Conservation (phyloP, 2,888 invertebrate species). For the Cotesia congregata region DNA sequence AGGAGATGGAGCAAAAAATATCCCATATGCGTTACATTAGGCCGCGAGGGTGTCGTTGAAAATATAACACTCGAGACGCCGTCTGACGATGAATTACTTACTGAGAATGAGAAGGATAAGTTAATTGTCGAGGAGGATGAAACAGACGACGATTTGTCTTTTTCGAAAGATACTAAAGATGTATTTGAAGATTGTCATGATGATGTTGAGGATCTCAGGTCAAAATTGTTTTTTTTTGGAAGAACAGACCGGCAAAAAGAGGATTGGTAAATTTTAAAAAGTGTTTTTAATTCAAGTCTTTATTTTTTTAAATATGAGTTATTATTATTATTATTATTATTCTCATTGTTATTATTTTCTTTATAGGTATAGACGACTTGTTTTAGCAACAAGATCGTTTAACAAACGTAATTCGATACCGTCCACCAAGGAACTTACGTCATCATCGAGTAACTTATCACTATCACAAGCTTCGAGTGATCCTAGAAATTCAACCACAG, state of each 20-base stretch:
- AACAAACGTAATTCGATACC: constrained; percentile 58
- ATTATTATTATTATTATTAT: no score
- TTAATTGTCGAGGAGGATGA: constrained; percentile 69
- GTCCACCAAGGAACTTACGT: constrained; percentile 54
- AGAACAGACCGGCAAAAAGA: constrained; percentile 92
- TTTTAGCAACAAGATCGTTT: constrained; percentile 68
- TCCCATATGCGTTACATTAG: constrained; percentile 84
- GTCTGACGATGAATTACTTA: constrained; percentile 60
- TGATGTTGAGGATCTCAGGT: constrained; percentile 56
- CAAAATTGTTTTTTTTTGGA: constrained; percentile 77
- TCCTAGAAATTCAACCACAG: constrained; percentile 55
- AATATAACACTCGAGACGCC: constrained; percentile 62
- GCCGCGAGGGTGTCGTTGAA: constrained; percentile 67
- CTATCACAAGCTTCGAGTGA: constrained; percentile 52
- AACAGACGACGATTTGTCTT: constrained; percentile 67
- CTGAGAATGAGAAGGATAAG: constrained; percentile 66
- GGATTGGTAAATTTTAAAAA: constrained; percentile 78
- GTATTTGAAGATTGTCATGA: constrained; percentile 61
- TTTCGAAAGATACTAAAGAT: constrained; percentile 57
- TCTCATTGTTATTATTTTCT: no score
- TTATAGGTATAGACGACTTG: constrained; percentile 73
- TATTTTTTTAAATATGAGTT: no score
- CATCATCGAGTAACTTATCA: constrained; percentile 48
- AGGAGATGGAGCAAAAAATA: constrained; percentile 94
- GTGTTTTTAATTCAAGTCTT: constrained; percentile 1